phyloP scores from a whole-genome alignment of 1,140 invertebrate species.

The Zaprionus ghesquierei region DNA sequence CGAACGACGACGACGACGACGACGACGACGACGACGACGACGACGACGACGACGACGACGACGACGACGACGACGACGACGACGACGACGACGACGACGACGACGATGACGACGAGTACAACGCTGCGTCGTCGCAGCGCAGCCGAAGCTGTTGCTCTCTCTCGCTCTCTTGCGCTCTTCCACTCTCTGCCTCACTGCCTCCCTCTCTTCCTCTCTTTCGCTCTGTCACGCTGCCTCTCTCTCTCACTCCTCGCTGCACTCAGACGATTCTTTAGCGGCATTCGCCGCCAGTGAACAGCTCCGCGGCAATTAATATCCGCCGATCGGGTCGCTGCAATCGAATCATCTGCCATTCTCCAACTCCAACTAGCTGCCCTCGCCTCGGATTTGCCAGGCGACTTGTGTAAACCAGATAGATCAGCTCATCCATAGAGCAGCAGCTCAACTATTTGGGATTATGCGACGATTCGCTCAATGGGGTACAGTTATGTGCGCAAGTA shows the following conservation, averaged over 20 bases:
- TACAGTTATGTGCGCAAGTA: neutral
- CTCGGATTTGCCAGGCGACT: neutral
- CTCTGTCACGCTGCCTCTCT: neutral
- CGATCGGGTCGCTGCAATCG: neutral
- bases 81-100: neutral
- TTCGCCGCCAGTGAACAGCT: no score
- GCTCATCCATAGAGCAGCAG: neutral
- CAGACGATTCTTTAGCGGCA: neutral
- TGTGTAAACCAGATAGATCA: neutral
- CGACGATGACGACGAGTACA: no score
- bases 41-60: neutral
- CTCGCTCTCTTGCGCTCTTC: slow-evolving; percentile 13
- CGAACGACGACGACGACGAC: neutral
- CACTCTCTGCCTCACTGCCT: slow-evolving; percentile 10
- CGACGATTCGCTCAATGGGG: neutral
- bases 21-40: neutral
- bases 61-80: neutral
- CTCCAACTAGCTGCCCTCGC: neutral
- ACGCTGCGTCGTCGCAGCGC: neutral
- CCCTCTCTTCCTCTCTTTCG: slow-evolving; percentile 10
- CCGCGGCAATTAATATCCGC: neutral
- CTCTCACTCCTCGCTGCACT: neutral
- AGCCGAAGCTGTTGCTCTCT: neutral
- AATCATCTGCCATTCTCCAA: neutral
- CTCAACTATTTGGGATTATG: neutral